phyloP scores from a whole-genome alignment of 2,888 invertebrate genomes.

The Scaptodrosophila latifasciaeformis region DNA sequence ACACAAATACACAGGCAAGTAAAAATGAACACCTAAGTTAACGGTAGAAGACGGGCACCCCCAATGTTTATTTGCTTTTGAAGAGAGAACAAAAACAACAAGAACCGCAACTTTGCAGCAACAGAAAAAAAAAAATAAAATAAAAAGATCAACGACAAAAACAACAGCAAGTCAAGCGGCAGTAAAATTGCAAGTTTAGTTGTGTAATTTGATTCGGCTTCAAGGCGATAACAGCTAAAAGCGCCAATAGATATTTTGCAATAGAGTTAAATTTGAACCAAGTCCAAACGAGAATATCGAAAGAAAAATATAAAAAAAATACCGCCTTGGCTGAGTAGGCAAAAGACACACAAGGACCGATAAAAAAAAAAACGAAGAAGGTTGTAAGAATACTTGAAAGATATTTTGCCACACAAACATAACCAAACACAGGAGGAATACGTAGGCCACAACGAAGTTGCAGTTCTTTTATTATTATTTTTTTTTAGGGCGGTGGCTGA shows the following conservation, averaged over 20 bases:
- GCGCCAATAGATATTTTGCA: conserved; percentile 17
- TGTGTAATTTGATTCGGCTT: conserved; percentile 51
- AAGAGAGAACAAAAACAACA: conserved; percentile 5
- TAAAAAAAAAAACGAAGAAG: conserved; percentile 6
- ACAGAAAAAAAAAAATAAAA: conserved; percentile 6
- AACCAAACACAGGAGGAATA: conserved; percentile 36
- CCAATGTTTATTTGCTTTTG: conserved; percentile 30
- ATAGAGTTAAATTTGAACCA: background rate
- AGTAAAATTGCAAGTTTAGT: too few species aligned
- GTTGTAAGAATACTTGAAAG: background rate
- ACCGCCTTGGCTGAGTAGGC: too few species aligned
- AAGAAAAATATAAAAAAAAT: background rate
- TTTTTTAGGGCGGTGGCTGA: conserved; percentile 62
- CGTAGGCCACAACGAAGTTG: conserved; percentile 50
- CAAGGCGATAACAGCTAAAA: conserved; percentile 45
- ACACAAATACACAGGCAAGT: too few species aligned
- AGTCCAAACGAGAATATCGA: conserved; percentile 1
- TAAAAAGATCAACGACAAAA: too few species aligned
- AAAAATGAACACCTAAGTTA: conserved; percentile 10
- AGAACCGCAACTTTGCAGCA: background rate
- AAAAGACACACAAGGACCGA: conserved; percentile 8
- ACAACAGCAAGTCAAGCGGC: too few species aligned
- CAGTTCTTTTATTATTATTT: background rate
- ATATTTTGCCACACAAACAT: background rate
- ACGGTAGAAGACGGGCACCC: conserved; percentile 8